These are phyloP conservation scores for Calyptommatus sinebrachiatus DNA, from an alignment of 2,113 vertebrate genomes.

Conservation along the genomic window DNA sequence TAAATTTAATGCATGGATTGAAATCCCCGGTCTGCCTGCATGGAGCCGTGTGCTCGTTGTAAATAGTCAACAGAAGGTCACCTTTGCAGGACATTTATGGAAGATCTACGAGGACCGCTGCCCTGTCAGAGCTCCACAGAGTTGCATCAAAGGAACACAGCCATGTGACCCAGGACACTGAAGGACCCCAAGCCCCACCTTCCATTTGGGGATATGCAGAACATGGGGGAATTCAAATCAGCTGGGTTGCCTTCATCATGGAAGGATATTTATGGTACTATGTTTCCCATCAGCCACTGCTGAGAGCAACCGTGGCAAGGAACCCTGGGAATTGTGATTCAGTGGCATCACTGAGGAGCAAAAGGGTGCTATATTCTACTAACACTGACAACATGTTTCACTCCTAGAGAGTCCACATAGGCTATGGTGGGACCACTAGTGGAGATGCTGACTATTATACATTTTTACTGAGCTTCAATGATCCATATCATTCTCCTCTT, in stretches of 20 bases:
- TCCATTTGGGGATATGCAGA: neutral
- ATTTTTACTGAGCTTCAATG: neutral
- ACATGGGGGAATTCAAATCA: neutral
- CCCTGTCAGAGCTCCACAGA: slow-evolving; percentile 21
- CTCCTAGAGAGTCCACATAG: neutral
- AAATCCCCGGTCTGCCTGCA: slow-evolving; percentile 36
- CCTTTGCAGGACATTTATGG: neutral
- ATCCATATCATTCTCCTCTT: neutral
- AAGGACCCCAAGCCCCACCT: neutral
- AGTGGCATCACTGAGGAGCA: too few relatives aligned
- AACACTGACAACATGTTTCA: neutral
- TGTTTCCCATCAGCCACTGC: too few relatives aligned
- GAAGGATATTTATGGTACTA: too few relatives aligned
- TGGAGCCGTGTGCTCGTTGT: slow-evolving; percentile 45
- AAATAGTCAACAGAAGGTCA: slow-evolving; percentile 37
- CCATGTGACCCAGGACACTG: neutral
- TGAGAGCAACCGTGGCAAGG: too few relatives aligned
- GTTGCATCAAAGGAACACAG: slow-evolving; percentile 5
- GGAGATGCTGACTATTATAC: neutral
- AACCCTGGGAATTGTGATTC: neutral
- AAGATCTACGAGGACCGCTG: slow-evolving; percentile 23
- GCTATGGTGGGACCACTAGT: neutral
- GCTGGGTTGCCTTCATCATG: too few relatives aligned
- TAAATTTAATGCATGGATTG: slow-evolving; percentile 56
- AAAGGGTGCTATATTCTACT: neutral